Evolutionary conservation across 2,888 invertebrate species (phyloP).

Genomic region (Eristalis tenax): DNA sequence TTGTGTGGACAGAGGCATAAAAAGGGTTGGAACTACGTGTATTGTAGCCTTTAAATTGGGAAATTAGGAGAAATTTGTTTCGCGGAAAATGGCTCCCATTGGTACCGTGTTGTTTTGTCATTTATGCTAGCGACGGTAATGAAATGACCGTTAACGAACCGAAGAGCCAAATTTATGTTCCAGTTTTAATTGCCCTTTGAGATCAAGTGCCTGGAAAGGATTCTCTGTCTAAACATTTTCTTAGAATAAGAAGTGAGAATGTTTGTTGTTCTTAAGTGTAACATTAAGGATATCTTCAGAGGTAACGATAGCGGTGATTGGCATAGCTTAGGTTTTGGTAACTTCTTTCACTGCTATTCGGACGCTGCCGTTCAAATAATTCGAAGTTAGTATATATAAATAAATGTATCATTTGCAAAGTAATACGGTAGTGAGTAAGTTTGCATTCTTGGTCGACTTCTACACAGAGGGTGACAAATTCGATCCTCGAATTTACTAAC

Average conservation of each 20-base stretch:
- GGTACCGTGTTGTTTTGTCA: conserved; percentile 69
- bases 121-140: conserved; percentile 58
- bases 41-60: conserved; percentile 59
- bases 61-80: conserved; percentile 70
- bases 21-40: conserved; percentile 61
- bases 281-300: neutral
- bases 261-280: neutral
- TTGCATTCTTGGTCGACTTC: too few relatives aligned
- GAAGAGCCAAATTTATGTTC: conserved; percentile 64
- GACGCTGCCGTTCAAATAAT: too few relatives aligned
- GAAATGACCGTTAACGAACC: conserved; percentile 71
- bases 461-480: too few relatives aligned
- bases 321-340: too few relatives aligned
- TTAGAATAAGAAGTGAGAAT: neutral
- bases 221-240: neutral
- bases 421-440: too few relatives aligned
- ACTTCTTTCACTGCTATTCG: too few relatives aligned
- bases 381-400: too few relatives aligned
- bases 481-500: too few relatives aligned
- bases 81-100: conserved; percentile 64
- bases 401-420: too few relatives aligned
- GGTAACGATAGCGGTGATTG: neutral
- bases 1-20: conserved; percentile 41
- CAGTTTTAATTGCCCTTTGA: conserved; percentile 60
- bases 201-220: conserved; percentile 17